Base-by-base conservation (phyloP, 2,113 vertebrate species). In the Cottus gobio region DNA sequence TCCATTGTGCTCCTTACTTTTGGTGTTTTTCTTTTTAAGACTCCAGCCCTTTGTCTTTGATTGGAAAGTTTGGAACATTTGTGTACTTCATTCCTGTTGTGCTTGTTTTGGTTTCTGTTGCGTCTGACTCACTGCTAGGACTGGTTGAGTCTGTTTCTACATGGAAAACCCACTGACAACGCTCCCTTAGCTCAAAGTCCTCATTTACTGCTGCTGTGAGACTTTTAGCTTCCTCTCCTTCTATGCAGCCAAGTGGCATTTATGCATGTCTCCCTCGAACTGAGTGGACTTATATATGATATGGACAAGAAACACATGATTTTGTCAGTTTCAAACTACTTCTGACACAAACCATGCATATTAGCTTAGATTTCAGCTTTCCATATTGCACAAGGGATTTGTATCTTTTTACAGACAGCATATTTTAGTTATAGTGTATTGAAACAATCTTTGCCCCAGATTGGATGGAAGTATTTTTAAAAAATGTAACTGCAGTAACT, bases 1-100 rank as follows among this genome's bases (percentile, higher is more conserved):
- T 89, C 76, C 80, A 68, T 13, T 70, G 6, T 13, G 66, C 28
- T 58, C 39, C 31, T 75, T n/a, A 28, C 52, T 71, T 58, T 72
- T 7, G 9, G 5, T 30, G 30, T 84, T 26, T 54, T 75, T 52
- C 52, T 42, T 76, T 22, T 66, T 48, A 9, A 64, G 12, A 68
- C 52, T 75, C 62, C 73, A 57, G 31, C 2, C 54, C 46, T 20
- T 42, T 2, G 13, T 31, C 12, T 0, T 37, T 11, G 6, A 58
- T 13, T 56, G 10, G 26, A 62, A 18, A 42, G n/a, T 28, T 1
- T 56, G 10, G 26, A 62, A 18, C 36, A 16, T 28, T 1, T 46
- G 34, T 73, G 5, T 2, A 48, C 18, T 34, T 30, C 2, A 7
- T 34, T 44, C 18, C 15, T 31, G 13, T 15, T 34, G 63, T 65